These are phyloP conservation scores for Silvanus unidentatus DNA, from an alignment of 2,888 invertebrate genomes.

Conservation along the genomic window DNA sequence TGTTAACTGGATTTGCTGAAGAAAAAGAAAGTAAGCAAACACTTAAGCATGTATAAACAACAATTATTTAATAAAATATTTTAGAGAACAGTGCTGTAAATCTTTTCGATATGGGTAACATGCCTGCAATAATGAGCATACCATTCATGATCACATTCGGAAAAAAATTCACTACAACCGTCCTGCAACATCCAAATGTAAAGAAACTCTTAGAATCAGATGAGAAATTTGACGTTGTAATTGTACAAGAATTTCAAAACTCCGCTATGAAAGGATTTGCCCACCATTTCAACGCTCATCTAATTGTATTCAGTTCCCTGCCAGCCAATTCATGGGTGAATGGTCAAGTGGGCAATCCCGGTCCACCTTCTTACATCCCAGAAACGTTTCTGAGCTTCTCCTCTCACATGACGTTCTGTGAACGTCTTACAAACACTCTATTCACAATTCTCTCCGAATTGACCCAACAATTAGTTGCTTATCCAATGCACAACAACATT, in stretches of 20 bases:
- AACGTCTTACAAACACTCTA: slow-evolving; percentile 51
- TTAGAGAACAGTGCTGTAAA: not conserved
- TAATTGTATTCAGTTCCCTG: slow-evolving; percentile 43
- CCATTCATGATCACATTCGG: not conserved
- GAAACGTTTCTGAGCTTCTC: slow-evolving; percentile 42
- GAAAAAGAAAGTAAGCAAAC: slow-evolving; percentile 8
- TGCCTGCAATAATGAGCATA: not conserved
- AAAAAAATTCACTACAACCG: not conserved
- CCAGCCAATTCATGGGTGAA: slow-evolving; percentile 46
- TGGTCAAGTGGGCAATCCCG: slow-evolving; percentile 46
- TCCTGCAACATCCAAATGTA: slow-evolving; percentile 10
- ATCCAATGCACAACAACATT: slow-evolving; percentile 23
- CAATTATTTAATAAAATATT: not conserved
- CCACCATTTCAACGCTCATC: slow-evolving; percentile 34
- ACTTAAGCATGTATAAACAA: not conserved
- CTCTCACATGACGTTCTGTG: slow-evolving; percentile 48
- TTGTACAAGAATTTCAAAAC: slow-evolving; percentile 45
- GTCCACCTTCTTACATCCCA: slow-evolving; percentile 48
- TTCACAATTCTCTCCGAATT: slow-evolving; percentile 4
- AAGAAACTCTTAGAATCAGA: slow-evolving; percentile 33
- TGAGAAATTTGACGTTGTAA: slow-evolving; percentile 37
- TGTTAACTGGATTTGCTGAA: slow-evolving; percentile 5
- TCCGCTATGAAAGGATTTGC: slow-evolving; percentile 42
- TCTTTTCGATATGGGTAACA: not conserved
- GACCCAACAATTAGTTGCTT: slow-evolving; percentile 7